phyloP scores from a whole-genome alignment of 2,113 vertebrate species.

The Anolis carolinensis region DNA sequence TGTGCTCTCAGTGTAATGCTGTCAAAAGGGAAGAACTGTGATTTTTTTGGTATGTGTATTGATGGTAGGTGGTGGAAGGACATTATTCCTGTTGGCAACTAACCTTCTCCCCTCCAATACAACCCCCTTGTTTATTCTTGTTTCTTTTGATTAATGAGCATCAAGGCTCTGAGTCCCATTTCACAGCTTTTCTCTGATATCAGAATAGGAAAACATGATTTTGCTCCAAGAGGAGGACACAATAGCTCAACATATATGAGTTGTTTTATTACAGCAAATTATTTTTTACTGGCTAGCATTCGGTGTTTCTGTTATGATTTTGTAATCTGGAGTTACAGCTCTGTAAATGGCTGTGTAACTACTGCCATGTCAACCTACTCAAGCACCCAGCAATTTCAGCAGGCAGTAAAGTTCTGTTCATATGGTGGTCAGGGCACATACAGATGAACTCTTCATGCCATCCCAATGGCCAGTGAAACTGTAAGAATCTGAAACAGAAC shows the following conservation, averaged over 20 bases:
- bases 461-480: no score
- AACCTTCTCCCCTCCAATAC: not conserved
- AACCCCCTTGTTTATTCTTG: not conserved
- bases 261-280: not conserved
- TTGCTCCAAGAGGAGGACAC: no score
- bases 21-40: slow-evolving; percentile 4
- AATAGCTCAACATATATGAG: not conserved
- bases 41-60: not conserved
- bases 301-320: no score
- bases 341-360: no score
- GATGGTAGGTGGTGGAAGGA: not conserved
- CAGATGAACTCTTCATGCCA: no score
- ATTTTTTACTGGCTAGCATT: not conserved
- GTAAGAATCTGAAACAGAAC: no score
- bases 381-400: no score
- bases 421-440: no score
- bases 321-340: no score
- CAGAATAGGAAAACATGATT: not conserved
- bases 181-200: not conserved
- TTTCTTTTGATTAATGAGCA: not conserved
- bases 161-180: not conserved
- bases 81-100: not conserved
- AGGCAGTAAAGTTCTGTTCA: no score
- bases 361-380: no score
- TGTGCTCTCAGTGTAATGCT: not conserved